Evolutionary conservation across 2,797 vertebrate species (phyloP), one percentile per base, ranked within the genome.

Genomic region (Salmo trutta): DNA sequence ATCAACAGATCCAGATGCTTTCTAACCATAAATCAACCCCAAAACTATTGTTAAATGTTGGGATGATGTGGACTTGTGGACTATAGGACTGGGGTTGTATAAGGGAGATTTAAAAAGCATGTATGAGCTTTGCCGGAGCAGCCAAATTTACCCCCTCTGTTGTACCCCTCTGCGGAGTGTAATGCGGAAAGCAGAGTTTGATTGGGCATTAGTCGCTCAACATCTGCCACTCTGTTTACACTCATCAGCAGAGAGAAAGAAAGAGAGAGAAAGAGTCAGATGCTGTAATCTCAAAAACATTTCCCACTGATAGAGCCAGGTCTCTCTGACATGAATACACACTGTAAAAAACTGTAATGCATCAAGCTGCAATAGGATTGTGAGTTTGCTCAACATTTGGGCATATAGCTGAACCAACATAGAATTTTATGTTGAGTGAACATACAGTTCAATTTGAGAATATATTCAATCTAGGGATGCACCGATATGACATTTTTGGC

Each of bases 191-290:
- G 21, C 3, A 12, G 21, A 64, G 59, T n/a, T 64, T 64, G 59
- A 64, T 21, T 24, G 89, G 91, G 88, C 86, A 89, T 89, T 88
- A 84, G 89, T 92, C 83, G 85, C 89, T 94, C 90, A 83, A 94
- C 95, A 94, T 96, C 94, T 95, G 94, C 93, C 90, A 86, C 88
- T 83, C 90, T 94, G 93, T 96, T 94, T 95, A 93, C 92, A 91
- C 90, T 91, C 94, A 86, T 92, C 92, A 85, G 90, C 90, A 87
- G 14, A 71, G 33, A 47, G 47, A 21, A n/a, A 56, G 54, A 56
- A n/a, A 59, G 17, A 59, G 36, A 41, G 2, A 21, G 54, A 56
- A 5, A 64, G 59, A 4, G 10, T 24, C 88, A 77, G 92, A 91
- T 86, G 93, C 92, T 91, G 93, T 86, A 92, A 94, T 94, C 91